Conservation (phyloP, 2,797 vertebrate genomes). For the Tenualosa ilisha region DNA sequence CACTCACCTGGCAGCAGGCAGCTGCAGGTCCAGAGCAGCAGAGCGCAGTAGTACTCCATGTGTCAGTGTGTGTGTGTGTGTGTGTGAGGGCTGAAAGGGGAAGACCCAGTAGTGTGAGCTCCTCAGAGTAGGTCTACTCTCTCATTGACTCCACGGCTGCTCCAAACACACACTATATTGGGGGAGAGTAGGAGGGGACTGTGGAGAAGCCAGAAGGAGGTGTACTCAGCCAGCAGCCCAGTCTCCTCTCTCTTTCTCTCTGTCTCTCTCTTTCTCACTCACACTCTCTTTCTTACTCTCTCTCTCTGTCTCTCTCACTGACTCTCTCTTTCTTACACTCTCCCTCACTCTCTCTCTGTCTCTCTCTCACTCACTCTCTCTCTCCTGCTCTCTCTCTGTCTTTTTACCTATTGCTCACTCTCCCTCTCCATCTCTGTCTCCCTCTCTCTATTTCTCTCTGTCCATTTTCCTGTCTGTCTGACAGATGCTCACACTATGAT, state of each 20-base stretch:
- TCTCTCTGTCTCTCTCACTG: constrained; percentile 47
- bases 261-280: constrained; percentile 48
- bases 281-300: constrained; percentile 49
- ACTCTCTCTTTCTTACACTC: constrained; percentile 41
- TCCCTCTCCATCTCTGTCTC: constrained; percentile 39
- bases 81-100: constrained; percentile 51
- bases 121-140: constrained; percentile 64
- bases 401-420: no score
- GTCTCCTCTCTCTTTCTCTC: constrained; percentile 40
- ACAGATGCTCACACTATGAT: neutral
- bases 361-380: constrained; percentile 22
- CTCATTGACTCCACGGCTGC: constrained; percentile 70
- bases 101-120: constrained; percentile 68
- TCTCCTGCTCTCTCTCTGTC: constrained; percentile 44
- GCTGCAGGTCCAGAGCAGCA: constrained; percentile 85
- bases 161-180: constrained; percentile 73
- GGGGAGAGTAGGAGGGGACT: constrained; percentile 75
- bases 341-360: constrained; percentile 24
- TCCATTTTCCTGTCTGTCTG: neutral
- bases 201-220: constrained; percentile 63
- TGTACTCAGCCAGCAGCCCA: constrained; percentile 60
- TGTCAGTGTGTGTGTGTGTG: constrained; percentile 53
- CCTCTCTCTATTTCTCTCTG: constrained; percentile 37
- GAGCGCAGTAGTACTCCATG: constrained; percentile 87
- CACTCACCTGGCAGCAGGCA: constrained; percentile 83